Evolutionary conservation across 2,888 invertebrate genomes (phyloP).

Genomic region (Luperina testacea): DNA sequence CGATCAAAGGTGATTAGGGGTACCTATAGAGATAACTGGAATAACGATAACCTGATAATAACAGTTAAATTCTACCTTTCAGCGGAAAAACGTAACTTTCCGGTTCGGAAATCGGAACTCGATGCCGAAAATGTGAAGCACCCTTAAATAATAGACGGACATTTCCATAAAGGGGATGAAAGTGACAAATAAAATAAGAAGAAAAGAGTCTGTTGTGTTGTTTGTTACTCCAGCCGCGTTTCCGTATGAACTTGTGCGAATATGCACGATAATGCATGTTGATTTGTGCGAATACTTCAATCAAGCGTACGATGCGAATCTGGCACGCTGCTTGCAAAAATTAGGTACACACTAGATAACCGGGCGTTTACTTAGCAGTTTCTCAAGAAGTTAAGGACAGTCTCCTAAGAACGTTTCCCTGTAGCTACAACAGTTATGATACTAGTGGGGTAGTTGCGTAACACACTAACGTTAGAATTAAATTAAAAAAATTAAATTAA

Average conservation of each 20-base stretch:
- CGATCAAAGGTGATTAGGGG: neutral
- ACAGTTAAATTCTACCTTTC: conserved; percentile 25
- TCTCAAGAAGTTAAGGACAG: too few relatives aligned
- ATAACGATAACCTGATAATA: conserved; percentile 20
- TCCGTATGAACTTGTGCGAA: neutral
- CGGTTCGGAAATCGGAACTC: conserved; percentile 8
- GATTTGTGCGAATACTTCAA: neutral
- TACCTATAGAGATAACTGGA: conserved; percentile 2
- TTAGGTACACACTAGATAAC: neutral
- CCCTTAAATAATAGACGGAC: conserved; percentile 18
- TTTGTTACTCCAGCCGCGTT: neutral
- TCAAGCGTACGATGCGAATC: neutral
- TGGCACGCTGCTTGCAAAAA: neutral
- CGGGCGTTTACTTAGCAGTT: neutral
- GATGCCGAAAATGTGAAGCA: conserved; percentile 7
- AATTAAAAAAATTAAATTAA: too few relatives aligned
- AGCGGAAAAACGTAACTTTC: conserved; percentile 14
- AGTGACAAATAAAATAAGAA: conserved; percentile 33
- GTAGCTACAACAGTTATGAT: too few relatives aligned
- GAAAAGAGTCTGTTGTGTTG: conserved; percentile 4
- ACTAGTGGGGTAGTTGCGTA: too few relatives aligned
- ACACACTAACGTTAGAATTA: too few relatives aligned
- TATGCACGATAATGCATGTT: neutral
- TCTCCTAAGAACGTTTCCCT: too few relatives aligned
- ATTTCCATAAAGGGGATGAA: conserved; percentile 28